These are phyloP conservation scores for Mus spretus DNA, from an alignment of 2,797 vertebrate species.

Conservation along the genomic window DNA sequence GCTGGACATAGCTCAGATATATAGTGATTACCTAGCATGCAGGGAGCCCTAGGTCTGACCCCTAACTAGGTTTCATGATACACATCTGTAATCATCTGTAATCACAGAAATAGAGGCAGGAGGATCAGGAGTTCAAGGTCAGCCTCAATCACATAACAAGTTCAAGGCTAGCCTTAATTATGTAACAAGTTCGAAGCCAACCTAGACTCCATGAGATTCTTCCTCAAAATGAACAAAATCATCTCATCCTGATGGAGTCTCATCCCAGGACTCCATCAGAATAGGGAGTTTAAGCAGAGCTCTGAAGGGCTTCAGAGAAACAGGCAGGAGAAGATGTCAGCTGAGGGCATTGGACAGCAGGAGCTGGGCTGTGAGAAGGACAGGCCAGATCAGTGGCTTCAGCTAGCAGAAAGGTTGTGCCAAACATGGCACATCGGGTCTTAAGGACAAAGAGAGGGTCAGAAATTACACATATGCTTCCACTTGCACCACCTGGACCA, in stretches of 20 bases:
- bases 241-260: no score
- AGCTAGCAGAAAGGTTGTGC: neutral
- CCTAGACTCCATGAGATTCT: neutral
- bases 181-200: neutral
- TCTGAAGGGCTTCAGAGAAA: neutral
- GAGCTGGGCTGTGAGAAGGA: neutral
- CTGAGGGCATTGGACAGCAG: neutral
- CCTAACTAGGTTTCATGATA: neutral
- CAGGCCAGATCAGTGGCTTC: neutral
- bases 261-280: neutral
- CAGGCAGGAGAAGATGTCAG: neutral
- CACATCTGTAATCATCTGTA: neutral
- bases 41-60: neutral
- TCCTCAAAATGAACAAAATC: neutral
- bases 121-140: neutral
- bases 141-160: neutral
- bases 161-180: neutral
- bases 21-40: neutral
- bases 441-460: neutral
- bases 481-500: accelerated
- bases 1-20: neutral
- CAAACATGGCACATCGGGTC: neutral
- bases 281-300: neutral
- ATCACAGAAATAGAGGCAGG: neutral
- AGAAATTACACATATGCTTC: neutral